Conservation (phyloP, 2,888 invertebrate genomes). For the Lomographa bimaculata region DNA sequence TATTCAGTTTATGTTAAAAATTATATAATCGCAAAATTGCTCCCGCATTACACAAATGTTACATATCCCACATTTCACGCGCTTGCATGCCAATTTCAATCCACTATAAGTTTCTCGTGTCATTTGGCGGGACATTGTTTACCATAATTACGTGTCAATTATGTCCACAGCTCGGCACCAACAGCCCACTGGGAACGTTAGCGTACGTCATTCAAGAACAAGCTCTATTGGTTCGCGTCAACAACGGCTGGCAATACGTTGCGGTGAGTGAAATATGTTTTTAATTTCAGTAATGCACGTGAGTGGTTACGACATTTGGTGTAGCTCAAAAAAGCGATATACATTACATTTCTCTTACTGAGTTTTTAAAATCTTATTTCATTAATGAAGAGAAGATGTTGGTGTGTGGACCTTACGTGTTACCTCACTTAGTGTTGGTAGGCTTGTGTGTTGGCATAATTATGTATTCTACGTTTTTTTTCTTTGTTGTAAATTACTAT, state of each 20-base stretch:
- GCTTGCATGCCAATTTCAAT: slow-evolving; percentile 15
- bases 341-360: no score
- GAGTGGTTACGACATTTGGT: slow-evolving; percentile 1
- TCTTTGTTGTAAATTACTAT: no score
- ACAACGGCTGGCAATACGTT: slow-evolving; percentile 97
- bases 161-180: slow-evolving; percentile 65
- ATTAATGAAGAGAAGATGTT: no score
- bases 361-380: no score
- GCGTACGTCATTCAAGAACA: slow-evolving; percentile 97
- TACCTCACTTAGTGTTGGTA: no score
- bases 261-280: slow-evolving; percentile 86
- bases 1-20: no score
- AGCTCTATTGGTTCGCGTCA: slow-evolving; percentile 93
- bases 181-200: slow-evolving; percentile 89
- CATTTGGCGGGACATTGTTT: slow-evolving; percentile 25
- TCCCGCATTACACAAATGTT: not conserved
- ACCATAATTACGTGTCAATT: slow-evolving; percentile 31
- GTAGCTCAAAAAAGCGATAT: not conserved
- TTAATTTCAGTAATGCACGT: slow-evolving; percentile 17
- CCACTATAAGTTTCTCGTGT: slow-evolving; percentile 18
- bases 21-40: no score
- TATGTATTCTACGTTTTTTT: no score
- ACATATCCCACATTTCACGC: not conserved
- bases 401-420: no score
- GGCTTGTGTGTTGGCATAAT: no score